Conservation (phyloP, 2,888 invertebrate species). For the Hypselothyrea guttata region DNA sequence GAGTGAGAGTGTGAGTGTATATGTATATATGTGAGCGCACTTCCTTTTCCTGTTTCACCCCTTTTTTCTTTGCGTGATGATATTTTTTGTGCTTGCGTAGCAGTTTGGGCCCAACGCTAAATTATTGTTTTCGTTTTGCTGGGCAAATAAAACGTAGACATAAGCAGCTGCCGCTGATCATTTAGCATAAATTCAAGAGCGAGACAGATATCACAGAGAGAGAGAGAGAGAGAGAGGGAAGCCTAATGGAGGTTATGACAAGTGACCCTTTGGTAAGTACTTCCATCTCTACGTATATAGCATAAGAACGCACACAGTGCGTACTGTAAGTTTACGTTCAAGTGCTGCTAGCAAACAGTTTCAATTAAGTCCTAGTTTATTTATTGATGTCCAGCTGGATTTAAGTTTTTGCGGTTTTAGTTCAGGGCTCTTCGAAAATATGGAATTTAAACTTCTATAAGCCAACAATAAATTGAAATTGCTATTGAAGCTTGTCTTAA, state of each 20-base stretch:
- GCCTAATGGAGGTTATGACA: constrained; percentile 59
- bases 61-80: constrained; percentile 42
- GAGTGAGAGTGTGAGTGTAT: constrained; percentile 12
- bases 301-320: no score
- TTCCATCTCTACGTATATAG: no score
- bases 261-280: constrained; percentile 16
- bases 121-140: constrained; percentile 76
- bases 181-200: constrained; percentile 66
- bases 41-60: constrained; percentile 71
- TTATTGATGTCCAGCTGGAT: no score
- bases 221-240: constrained; percentile 33
- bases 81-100: constrained; percentile 66
- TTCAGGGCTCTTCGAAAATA: no score
- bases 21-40: constrained; percentile 38
- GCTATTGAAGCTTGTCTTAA: no score
- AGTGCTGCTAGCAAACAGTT: no score
- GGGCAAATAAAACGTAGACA: constrained; percentile 66
- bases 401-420: no score
- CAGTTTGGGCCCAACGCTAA: constrained; percentile 50
- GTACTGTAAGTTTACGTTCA: no score
- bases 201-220: constrained; percentile 1
- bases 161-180: constrained; percentile 72
- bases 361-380: no score
- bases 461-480: no score
- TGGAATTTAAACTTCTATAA: no score